Evolutionary conservation across 2,888 invertebrate species (phyloP).

Genomic region (Biston betularia): DNA sequence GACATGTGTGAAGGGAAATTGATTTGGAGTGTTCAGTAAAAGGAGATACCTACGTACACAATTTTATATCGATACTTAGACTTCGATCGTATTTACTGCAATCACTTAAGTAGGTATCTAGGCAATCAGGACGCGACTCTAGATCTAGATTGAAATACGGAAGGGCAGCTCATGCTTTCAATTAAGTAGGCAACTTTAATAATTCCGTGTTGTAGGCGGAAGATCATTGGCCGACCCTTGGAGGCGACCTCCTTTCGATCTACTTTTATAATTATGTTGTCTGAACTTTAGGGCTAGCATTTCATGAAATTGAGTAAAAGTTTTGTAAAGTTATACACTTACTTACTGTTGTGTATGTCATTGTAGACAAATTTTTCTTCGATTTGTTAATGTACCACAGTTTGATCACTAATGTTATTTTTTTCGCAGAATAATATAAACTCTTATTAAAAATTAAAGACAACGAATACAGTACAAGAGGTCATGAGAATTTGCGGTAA

Average conservation of each 20-base stretch:
- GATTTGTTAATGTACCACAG: too few relatives aligned
- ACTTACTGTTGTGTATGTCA: too few relatives aligned
- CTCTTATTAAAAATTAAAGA: too few relatives aligned
- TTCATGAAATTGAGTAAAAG: neutral
- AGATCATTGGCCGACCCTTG: conserved; percentile 57
- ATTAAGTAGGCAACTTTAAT: conserved; percentile 23
- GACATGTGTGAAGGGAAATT: too few relatives aligned
- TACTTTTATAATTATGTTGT: conserved; percentile 21
- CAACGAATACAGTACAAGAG: too few relatives aligned
- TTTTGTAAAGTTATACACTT: neutral
- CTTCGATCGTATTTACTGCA: conserved; percentile 12
- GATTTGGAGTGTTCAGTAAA: too few relatives aligned
- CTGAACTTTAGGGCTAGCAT: conserved; percentile 2
- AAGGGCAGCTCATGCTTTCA: conserved; percentile 20
- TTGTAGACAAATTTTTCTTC: too few relatives aligned
- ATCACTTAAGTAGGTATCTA: conserved; percentile 12
- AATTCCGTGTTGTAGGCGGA: conserved; percentile 37
- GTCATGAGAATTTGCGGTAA: too few relatives aligned
- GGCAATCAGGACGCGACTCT: conserved; percentile 20
- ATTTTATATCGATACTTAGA: neutral
- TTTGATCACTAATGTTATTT: too few relatives aligned
- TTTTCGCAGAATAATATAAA: too few relatives aligned
- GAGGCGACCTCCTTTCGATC: conserved; percentile 44
- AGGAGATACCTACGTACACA: neutral
- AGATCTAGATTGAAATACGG: conserved; percentile 26